phyloP scores from a whole-genome alignment of 2,113 vertebrate species.

The Thamnophis sirtalis region DNA sequence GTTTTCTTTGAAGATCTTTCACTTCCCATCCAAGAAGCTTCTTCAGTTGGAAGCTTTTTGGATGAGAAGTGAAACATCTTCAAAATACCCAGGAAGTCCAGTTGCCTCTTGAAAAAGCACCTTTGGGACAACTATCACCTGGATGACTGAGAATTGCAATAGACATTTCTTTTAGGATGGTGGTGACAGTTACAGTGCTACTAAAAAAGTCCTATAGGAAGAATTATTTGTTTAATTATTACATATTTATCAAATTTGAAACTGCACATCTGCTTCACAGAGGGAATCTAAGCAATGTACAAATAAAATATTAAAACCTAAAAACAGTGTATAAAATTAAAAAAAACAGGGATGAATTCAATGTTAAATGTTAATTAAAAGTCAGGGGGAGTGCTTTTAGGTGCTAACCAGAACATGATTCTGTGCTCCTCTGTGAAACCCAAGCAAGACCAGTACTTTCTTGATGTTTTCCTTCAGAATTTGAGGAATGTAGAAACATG shows the following conservation, averaged over 20 bases:
- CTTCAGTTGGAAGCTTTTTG: no score
- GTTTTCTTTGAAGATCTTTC: no score
- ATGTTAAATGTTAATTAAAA: background rate
- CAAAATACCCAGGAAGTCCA: no score
- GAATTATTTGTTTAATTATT: background rate
- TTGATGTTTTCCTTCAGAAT: background rate
- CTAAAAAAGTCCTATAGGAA: background rate
- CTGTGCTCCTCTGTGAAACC: background rate
- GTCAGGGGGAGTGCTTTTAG: no score
- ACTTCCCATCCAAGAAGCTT: no score
- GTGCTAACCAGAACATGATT: background rate
- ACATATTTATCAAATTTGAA: background rate
- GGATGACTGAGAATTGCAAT: no score
- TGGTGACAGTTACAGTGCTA: background rate
- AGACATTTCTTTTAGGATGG: background rate
- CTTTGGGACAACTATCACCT: no score
- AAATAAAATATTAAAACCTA: background rate
- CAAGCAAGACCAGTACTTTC: background rate
- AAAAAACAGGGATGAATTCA: background rate
- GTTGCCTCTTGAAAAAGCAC: no score
- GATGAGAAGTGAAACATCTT: no score
- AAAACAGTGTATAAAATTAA: background rate
- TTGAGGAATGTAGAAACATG: background rate
- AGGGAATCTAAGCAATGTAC: no score
- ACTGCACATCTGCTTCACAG: no score